Conservation (phyloP, 1,140 invertebrate genomes). For the Helicoverpa zea region DNA sequence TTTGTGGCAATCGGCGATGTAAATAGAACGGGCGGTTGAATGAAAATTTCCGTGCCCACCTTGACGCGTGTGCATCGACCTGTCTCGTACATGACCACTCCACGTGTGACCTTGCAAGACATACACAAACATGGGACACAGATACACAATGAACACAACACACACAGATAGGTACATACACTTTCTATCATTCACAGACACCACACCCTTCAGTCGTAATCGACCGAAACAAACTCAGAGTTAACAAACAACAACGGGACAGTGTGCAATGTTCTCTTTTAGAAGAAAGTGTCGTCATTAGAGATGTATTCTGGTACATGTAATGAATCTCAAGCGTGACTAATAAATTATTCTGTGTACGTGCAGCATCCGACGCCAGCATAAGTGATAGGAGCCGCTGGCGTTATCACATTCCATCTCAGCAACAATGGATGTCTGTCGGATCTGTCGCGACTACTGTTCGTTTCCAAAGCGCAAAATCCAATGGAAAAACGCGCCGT, state of each 20-base stretch:
- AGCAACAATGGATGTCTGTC: constrained; percentile 73
- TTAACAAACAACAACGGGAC: constrained; percentile 32
- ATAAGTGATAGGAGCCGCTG: constrained; percentile 40
- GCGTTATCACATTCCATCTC: constrained; percentile 70
- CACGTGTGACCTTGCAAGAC: constrained; percentile 81
- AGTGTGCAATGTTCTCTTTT: constrained; percentile 38
- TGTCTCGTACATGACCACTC: constrained; percentile 75
- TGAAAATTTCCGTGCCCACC: constrained; percentile 81
- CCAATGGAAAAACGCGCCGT: constrained; percentile 86
- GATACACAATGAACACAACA: constrained; percentile 67
- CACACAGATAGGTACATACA: constrained; percentile 69
- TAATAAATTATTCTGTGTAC: constrained; percentile 43
- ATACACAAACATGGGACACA: constrained; percentile 70
- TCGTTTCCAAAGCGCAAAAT: constrained; percentile 83
- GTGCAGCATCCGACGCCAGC: constrained; percentile 40
- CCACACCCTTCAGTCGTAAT: constrained; percentile 17
- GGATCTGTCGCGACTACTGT: constrained; percentile 73
- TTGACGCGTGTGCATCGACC: constrained; percentile 82
- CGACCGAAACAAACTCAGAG: background rate
- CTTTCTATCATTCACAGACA: constrained; percentile 54
- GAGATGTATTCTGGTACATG: constrained; percentile 42
- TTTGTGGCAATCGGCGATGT: constrained; percentile 71
- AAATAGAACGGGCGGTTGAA: constrained; percentile 83
- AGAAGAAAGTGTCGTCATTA: constrained; percentile 47
- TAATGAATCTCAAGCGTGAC: constrained; percentile 46